Evolutionary conservation across 2,888 invertebrate genomes (phyloP).

Genomic region (Macaria notata): DNA sequence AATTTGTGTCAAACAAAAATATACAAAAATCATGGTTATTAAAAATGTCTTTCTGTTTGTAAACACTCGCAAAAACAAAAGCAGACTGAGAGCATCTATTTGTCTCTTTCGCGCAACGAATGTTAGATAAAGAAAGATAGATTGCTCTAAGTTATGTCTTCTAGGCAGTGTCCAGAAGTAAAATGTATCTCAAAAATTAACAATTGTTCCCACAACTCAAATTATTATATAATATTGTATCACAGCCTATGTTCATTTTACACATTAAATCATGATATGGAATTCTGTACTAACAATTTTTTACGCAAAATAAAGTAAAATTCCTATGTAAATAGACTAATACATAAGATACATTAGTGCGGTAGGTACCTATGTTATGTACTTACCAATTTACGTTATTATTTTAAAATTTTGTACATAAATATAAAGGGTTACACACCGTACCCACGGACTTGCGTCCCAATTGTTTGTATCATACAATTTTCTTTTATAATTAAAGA

Average conservation of each 20-base stretch:
- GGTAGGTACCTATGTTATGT: slow-evolving; percentile 40
- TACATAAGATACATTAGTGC: slow-evolving; percentile 38
- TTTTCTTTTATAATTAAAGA: slow-evolving; percentile 77
- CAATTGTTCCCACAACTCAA: no score
- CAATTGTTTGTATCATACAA: slow-evolving; percentile 37
- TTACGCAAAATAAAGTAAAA: slow-evolving; percentile 35
- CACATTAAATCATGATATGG: no score
- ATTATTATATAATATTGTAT: no score
- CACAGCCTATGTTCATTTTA: no score
- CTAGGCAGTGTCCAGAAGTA: no score
- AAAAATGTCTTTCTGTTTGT: not conserved
- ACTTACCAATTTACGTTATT: slow-evolving; percentile 14
- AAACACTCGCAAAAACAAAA: no score
- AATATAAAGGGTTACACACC: slow-evolving; percentile 24
- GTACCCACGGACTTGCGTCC: slow-evolving; percentile 33
- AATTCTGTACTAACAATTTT: no score
- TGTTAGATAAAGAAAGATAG: no score
- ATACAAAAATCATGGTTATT: slow-evolving; percentile 23
- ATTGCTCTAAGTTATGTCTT: no score
- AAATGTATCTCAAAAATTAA: no score
- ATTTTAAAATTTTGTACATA: slow-evolving; percentile 30
- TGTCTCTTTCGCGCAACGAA: no score
- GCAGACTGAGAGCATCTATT: no score
- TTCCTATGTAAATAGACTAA: slow-evolving; percentile 74
- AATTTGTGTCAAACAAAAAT: slow-evolving; percentile 48